A percentile compares a stretch with the other conserved stretches of the same genome.
Conservation (phyloP, 2,797 vertebrate genomes). For the Cryptoblepharus egeriae region DNA sequence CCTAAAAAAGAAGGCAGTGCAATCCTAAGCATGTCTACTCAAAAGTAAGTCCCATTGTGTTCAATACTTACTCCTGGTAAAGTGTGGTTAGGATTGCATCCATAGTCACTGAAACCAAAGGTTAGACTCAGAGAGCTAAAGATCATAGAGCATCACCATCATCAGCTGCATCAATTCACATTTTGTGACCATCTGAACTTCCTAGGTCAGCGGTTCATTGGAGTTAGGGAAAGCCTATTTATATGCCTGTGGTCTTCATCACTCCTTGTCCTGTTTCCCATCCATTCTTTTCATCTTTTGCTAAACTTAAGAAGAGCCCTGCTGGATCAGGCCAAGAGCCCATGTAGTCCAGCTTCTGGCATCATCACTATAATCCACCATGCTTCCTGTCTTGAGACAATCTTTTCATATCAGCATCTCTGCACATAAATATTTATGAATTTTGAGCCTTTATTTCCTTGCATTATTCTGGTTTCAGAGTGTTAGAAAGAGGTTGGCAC, state of each 20-base stretch:
- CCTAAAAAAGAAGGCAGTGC: not conserved
- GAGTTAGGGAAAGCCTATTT: not conserved
- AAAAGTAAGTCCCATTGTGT: too few species aligned
- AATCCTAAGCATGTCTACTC: too few species aligned
- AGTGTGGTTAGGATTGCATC: too few species aligned
- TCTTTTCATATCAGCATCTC: not conserved
- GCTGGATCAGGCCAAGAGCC: too few species aligned
- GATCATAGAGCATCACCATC: not conserved
- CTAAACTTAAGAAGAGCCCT: too few species aligned
- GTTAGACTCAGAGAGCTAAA: not conserved
- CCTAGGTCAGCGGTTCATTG: not conserved
- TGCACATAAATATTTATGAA: not conserved
- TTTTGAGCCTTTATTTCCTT: not conserved
- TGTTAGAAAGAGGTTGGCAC: not conserved
- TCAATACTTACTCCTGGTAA: too few species aligned
- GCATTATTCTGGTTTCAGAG: not conserved
- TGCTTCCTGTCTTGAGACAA: not conserved
- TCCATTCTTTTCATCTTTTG: not conserved
- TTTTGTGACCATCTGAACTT: not conserved
- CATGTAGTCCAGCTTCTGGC: too few species aligned
- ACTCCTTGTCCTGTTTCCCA: not conserved
- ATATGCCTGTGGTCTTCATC: not conserved
- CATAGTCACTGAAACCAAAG: not conserved
- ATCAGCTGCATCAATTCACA: not conserved
- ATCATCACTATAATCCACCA: not conserved